Evolutionary conservation across 2,113 vertebrate species (phyloP), one percentile per base, ranked within the genome.

Genomic region (Trogon surrucura): DNA sequence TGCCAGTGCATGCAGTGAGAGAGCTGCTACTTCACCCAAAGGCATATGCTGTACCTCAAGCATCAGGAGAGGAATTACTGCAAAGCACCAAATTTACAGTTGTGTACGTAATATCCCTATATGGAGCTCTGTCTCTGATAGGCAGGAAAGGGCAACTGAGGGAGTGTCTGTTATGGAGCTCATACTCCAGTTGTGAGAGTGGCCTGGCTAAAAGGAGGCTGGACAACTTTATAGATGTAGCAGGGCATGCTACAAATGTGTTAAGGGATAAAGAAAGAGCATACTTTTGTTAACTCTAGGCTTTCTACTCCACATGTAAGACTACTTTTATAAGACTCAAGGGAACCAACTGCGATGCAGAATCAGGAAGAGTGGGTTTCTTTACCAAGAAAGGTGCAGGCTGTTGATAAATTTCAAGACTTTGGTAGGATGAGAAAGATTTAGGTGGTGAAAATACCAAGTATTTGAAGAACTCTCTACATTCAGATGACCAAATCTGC

Each of bases 101-200:
- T 29, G 29, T 12, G 25, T 36, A 4, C 26, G 34, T 60, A 80
- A 53, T 34, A 54, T 2, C 12, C 11, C 21, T 25, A 0, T 19
- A 17, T 3, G 16, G 54, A 70, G 21, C 23, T 34, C 67, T 36
- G 27, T 15, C 61, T 61, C 30, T 78, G 51, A 44, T 23, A 62
- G 51, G 53, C 27, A 61, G 60, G 44, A 54, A 79, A 54, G 6
- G 15, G 30, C 51, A 84, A 41, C 30, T 18, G 5, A 15, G 18
- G 16, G 17, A 89, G 62, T 22, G 15, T 45, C 67, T 70, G 50
- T 0, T 1, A 0, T 12, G 13, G n/a, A 91, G 11, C 11, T 48
- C 20, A 5, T n/a, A 13, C 10, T 27, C 16, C 51, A n/a, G 1
- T 10, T 75, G n/a, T 30, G 57, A 75, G 36, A 62, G 23, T 5